phyloP scores from a whole-genome alignment of 2,113 vertebrate species.

The Cromileptes altivelis region DNA sequence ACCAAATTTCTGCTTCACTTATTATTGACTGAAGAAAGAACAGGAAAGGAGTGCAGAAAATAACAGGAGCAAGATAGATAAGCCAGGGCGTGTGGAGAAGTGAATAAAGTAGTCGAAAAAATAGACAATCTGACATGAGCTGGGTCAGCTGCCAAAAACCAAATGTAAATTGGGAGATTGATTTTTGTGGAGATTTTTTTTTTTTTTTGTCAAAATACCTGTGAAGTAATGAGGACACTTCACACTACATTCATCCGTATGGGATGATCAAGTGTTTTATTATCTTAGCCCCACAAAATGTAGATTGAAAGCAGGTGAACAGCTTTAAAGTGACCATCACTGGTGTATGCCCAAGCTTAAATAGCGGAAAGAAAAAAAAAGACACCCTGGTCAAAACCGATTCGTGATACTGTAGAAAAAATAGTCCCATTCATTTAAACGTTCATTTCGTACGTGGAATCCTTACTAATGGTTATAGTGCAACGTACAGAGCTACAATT shows the following conservation, averaged over 20 bases:
- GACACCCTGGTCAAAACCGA: neutral
- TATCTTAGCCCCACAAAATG: neutral
- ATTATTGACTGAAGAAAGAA: conserved; percentile 63
- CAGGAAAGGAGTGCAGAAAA: conserved; percentile 35
- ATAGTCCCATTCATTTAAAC: neutral
- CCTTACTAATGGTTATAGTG: neutral
- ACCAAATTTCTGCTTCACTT: conserved; percentile 71
- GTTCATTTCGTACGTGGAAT: neutral
- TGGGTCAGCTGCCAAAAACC: conserved; percentile 30
- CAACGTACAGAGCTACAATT: neutral
- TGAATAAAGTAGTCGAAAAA: conserved; percentile 43
- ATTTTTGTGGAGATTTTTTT: conserved; percentile 13
- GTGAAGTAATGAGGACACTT: conserved; percentile 4
- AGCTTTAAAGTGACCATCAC: neutral
- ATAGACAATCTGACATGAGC: conserved; percentile 40
- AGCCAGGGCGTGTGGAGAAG: conserved; percentile 37
- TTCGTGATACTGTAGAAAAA: neutral
- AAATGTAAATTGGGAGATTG: conserved; percentile 33
- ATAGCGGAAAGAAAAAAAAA: neutral
- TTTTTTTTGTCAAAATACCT: conserved; percentile 4
- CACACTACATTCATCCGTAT: neutral
- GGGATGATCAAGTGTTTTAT: conserved; percentile 4
- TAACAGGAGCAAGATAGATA: conserved; percentile 47
- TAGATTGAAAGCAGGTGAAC: neutral
- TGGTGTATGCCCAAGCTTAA: neutral